phyloP scores from a whole-genome alignment of 2,888 invertebrate species.

The Punctoribates punctum region DNA sequence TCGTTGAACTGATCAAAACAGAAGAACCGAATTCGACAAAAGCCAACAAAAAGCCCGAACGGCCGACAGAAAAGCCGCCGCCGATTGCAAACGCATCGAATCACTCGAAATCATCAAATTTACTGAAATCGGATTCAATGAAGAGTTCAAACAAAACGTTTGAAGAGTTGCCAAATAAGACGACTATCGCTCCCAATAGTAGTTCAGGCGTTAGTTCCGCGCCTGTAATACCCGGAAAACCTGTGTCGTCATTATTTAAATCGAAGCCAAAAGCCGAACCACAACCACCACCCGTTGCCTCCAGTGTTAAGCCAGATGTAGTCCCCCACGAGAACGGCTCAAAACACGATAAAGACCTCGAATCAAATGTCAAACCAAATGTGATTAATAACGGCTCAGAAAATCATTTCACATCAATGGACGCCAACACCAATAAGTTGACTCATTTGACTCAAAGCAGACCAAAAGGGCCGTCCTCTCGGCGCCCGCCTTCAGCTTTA shows the following conservation, averaged over 20 bases:
- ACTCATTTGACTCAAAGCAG: constrained; percentile 53
- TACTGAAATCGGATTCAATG: background rate
- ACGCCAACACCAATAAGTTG: constrained; percentile 51
- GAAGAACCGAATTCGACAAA: constrained; percentile 43
- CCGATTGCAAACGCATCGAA: background rate
- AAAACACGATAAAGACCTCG: constrained; percentile 10
- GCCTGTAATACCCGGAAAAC: constrained; percentile 25
- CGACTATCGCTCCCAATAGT: constrained; percentile 10
- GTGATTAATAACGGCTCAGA: background rate
- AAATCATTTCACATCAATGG: constrained; percentile 15
- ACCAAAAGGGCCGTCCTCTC: constrained; percentile 61
- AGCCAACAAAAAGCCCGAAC: constrained; percentile 46
- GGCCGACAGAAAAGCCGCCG: constrained; percentile 43
- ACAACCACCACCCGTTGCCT: background rate
- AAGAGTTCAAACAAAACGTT: constrained; percentile 29
- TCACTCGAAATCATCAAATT: background rate
- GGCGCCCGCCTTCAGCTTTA: constrained; percentile 62
- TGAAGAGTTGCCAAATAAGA: constrained; percentile 35
- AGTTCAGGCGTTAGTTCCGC: constrained; percentile 7
- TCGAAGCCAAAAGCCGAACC: constrained; percentile 21
- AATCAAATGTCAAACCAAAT: background rate
- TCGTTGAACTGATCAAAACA: constrained; percentile 60
- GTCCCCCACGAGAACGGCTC: constrained; percentile 31
- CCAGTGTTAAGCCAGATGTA: constrained; percentile 39
- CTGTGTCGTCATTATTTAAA: constrained; percentile 19